Evolutionary conservation across 2,888 invertebrate species (phyloP), one percentile per base, ranked within the genome.

Genomic region (Lochmaea capreae): DNA sequence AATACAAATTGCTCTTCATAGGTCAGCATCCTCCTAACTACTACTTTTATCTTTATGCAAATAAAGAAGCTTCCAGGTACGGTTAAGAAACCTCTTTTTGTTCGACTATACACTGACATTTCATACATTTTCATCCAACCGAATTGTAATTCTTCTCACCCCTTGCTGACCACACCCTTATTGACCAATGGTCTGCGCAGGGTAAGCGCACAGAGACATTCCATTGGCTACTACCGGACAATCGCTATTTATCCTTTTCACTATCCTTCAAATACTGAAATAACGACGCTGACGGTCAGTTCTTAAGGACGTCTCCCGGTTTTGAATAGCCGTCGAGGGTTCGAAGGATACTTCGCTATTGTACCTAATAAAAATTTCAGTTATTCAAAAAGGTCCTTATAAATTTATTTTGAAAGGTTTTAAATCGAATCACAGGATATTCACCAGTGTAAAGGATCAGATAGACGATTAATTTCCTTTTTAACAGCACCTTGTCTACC

Each of bases 131-230:
- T 79, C 79, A 74, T 71, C 84, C 86, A 84, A 84, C 84, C 84
- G 81, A 82, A 77, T 72, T 71, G 69, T 65, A 65, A 69, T 68
- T 68, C 57, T 71, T 71, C 71, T 82, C 79, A 84, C 85, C 85
- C 84, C 82, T 81, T 77, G 78, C 81, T 87, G 86, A 86, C 87
- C 87, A 86, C 85, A 82, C 86, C 85, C 85, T 72, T 67, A 82
- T 79, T 86, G 86, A 86, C 87, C 86, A 86, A 84, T 84, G 81
- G 79, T 79, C 79, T 82, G 83, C 84, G 84, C 82, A 79, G 71
- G 76, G 77, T 79, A 80, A 76, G 72, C 74, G 73, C 75, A 76
- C 75, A 63, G 14, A 42, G 26, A 16, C 42, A 52, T 76, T 72
- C 62, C 75, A 83, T 83, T 83, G 83, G 83, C 77, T 77, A 76